Evolutionary conservation across 2,888 invertebrate genomes (phyloP), one percentile per base, ranked within the genome.

Genomic region (Hypsopygia costalis): DNA sequence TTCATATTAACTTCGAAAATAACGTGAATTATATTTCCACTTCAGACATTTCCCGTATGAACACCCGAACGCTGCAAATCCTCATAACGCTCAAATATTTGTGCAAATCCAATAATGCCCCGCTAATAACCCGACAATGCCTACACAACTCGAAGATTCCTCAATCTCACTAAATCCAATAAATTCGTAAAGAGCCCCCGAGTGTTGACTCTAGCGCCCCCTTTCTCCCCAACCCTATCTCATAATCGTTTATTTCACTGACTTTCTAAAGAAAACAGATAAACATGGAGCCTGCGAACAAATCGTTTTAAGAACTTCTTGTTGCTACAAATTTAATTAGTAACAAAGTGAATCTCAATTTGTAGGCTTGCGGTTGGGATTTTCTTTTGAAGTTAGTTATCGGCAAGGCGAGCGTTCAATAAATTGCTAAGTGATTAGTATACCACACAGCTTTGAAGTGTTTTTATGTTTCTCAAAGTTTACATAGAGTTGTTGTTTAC

Each of bases 251-350:
- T 37, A 29, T 37, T 37, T 31, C 11, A 31, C n/a, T 37, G 41
- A 36, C 33, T 36, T 32, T 36, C 20, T 20, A 36, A 36, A 41
- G 36, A 41, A 41, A 41, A 41, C 32, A 32, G 28, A 41, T 41
- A 36, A 41, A 36, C 33, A 37, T 31, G 11, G 21, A 20, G 11
- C 21, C 21, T 30, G 5, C n/a, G n/a, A 31, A 6, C 30, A 30
- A 37, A 37, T 31, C 36, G 36, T 11, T 37, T 25, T 37, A 22
- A 36, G 29, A 36, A 36, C 7, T 37, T 31, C 11, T 21, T 21
- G 21, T 11, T 21, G 36, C 36, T 37, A 31, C 30, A 37, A 30
- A 31, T 37, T 37, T 37, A 37, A 37, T 37, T 30, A 37, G 36
- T 1, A 6, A 8, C 9, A 37, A 30, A 36, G 29, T 30, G 11